These are phyloP conservation scores for Pristionchus entomophagus DNA, from an alignment of 2,888 invertebrate genomes.

Conservation along the genomic window DNA sequence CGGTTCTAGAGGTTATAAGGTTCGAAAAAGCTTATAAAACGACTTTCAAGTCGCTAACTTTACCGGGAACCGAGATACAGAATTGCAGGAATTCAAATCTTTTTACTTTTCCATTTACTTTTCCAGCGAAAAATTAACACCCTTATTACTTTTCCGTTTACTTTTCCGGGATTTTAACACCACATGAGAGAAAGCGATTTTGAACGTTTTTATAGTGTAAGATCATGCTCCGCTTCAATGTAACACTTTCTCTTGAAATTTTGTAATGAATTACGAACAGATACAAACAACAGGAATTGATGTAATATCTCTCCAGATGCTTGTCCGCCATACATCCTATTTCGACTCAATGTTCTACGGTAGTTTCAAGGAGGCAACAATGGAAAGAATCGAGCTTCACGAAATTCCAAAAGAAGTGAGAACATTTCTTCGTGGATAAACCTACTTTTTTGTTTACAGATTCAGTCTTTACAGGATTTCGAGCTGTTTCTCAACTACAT, in stretches of 20 bases:
- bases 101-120: too few species aligned
- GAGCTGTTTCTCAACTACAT: background rate
- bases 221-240: background rate
- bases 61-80: too few species aligned
- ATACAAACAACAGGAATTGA: background rate
- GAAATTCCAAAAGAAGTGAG: background rate
- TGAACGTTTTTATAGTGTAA: too few species aligned
- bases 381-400: background rate
- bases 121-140: too few species aligned
- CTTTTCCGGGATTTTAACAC: too few species aligned
- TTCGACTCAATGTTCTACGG: background rate
- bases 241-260: background rate
- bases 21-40: too few species aligned
- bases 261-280: background rate
- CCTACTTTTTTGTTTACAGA: background rate
- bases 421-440: background rate
- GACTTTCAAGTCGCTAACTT: too few species aligned
- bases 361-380: background rate
- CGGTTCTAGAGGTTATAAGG: too few species aligned
- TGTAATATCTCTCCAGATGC: background rate
- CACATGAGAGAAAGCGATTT: too few species aligned
- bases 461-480: background rate
- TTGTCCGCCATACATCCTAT: background rate
- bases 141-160: too few species aligned
- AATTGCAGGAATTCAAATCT: too few species aligned